Evolutionary conservation across 2,113 vertebrate species (phyloP).

Genomic region (Sceloporus undulatus): DNA sequence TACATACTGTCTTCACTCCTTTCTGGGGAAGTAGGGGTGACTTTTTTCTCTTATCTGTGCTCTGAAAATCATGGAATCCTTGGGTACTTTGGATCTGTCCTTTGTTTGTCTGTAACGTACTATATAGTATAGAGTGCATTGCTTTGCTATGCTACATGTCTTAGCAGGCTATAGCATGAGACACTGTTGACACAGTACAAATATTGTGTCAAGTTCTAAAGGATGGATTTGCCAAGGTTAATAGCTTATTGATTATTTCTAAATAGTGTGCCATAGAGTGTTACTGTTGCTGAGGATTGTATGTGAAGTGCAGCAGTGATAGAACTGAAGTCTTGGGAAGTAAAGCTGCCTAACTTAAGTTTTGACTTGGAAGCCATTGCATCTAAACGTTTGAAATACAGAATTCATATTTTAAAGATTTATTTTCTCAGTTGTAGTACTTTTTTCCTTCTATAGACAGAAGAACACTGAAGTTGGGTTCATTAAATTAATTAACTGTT

Average conservation of each 20-base stretch:
- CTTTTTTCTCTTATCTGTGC: not conserved
- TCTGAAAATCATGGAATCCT: not conserved
- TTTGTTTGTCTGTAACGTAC: not conserved
- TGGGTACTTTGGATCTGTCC: not conserved
- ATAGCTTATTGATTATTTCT: not conserved
- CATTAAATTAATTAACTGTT: not conserved
- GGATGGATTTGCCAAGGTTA: not conserved
- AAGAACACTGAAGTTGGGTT: not conserved
- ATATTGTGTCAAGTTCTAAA: not conserved
- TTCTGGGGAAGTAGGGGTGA: not conserved
- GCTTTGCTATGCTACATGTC: not conserved
- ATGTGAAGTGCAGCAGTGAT: not conserved
- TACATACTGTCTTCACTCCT: too few relatives aligned
- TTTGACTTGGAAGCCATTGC: not conserved
- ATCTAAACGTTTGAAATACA: constrained; percentile 1
- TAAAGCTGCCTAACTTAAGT: not conserved
- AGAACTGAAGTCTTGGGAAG: not conserved
- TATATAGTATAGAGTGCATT: not conserved
- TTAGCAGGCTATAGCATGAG: not conserved
- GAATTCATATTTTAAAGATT: not conserved
- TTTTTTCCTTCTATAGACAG: not conserved
- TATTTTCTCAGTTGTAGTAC: not conserved
- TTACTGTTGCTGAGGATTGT: not conserved
- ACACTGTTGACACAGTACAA: not conserved
- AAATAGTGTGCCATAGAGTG: not conserved